A percentile compares a stretch with the other conserved stretches of the same genome.
Conservation (phyloP, 2,113 vertebrate genomes). For the Boleophthalmus pectinirostris region DNA sequence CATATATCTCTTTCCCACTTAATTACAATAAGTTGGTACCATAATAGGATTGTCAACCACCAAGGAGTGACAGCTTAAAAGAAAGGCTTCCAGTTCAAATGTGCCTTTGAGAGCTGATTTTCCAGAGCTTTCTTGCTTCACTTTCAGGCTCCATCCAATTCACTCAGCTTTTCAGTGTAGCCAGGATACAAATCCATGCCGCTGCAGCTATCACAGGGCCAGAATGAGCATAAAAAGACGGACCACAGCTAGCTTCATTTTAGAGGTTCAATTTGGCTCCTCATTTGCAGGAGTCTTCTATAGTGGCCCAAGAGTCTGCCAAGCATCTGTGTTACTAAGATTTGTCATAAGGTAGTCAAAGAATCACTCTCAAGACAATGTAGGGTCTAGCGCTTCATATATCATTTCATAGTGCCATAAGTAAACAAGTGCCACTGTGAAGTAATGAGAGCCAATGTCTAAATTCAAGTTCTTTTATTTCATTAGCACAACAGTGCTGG, state of each 20-base stretch:
- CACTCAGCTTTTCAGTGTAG: constrained; percentile 78
- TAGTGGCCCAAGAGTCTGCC: constrained; percentile 69
- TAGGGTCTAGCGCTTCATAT: constrained; percentile 28
- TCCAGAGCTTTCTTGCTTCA: constrained; percentile 81
- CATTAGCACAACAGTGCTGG: background rate
- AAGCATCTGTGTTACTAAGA: constrained; percentile 71
- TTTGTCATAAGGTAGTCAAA: constrained; percentile 76
- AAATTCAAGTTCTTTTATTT: constrained; percentile 51
- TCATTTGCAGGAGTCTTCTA: constrained; percentile 55
- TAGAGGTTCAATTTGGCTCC: constrained; percentile 70
- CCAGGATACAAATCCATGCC: constrained; percentile 82
- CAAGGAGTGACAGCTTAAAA: constrained; percentile 80
- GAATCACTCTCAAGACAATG: constrained; percentile 70
- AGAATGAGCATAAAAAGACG: constrained; percentile 78
- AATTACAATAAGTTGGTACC: constrained; percentile 80
- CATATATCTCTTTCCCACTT: constrained; percentile 75
- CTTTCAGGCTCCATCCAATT: constrained; percentile 84
- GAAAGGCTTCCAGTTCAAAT: constrained; percentile 80
- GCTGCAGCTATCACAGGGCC: constrained; percentile 76
- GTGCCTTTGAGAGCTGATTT: constrained; percentile 82
- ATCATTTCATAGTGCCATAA: constrained; percentile 52
- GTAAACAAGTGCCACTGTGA: constrained; percentile 60
- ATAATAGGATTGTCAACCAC: constrained; percentile 82
- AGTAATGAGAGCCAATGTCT: constrained; percentile 48
- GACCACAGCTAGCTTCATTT: constrained; percentile 77